Evolutionary conservation across 1,140 invertebrate genomes (phyloP).

Genomic region (Amyelois transitella): DNA sequence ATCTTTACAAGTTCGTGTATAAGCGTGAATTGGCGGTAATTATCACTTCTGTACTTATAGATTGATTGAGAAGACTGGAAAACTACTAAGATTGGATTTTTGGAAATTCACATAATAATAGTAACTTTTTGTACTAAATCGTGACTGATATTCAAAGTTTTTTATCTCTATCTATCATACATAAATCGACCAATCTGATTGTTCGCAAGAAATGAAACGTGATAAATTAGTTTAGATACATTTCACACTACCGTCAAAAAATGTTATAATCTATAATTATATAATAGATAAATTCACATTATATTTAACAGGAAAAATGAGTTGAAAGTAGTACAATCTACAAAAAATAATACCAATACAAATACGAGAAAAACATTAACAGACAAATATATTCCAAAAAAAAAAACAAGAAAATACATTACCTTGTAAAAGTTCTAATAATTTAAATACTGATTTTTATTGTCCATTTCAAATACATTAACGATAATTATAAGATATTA

Average conservation of each 20-base stretch:
- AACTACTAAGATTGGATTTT: no score
- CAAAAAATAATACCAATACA: constrained; percentile 56
- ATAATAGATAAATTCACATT: background rate
- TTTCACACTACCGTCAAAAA: no score
- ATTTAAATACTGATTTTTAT: constrained; percentile 46
- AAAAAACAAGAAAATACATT: constrained; percentile 53
- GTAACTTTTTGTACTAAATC: no score
- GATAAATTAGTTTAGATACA: no score
- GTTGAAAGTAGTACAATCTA: background rate
- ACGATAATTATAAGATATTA: background rate
- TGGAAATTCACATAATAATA: no score
- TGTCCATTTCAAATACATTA: constrained; percentile 29
- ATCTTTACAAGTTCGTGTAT: constrained; percentile 14
- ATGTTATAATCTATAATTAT: no score
- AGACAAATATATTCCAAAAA: constrained; percentile 64
- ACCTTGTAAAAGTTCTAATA: constrained; percentile 29
- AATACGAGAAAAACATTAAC: constrained; percentile 52
- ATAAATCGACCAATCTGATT: no score
- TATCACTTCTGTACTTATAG: no score
- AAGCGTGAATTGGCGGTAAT: background rate
- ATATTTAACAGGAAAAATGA: background rate
- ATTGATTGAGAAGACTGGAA: no score
- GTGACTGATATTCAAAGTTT: no score
- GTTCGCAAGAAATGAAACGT: no score
- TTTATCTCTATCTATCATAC: no score